Evolutionary conservation across 2,888 invertebrate genomes (phyloP).

Genomic region (Zaprionus bogoriensis): DNA sequence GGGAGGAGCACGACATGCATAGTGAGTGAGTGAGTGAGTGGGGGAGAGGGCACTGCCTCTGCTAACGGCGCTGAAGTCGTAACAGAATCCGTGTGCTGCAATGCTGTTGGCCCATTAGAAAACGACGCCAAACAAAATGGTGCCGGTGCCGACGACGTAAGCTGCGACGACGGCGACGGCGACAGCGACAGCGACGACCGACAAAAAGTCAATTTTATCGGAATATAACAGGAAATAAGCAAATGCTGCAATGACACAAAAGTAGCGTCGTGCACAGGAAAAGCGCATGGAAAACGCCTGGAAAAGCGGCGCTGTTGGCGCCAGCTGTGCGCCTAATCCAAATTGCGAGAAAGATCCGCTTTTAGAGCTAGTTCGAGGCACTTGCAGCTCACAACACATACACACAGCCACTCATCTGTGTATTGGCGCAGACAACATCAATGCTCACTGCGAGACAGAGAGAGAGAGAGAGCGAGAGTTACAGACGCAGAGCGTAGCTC

Average conservation of each 20-base stretch:
- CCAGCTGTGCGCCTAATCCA: slow-evolving; percentile 74
- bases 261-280: slow-evolving; percentile 32
- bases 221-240: slow-evolving; percentile 77
- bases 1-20: background rate
- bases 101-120: slow-evolving; percentile 74
- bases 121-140: slow-evolving; percentile 77
- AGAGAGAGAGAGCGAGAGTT: slow-evolving; percentile 9
- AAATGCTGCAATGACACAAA: slow-evolving; percentile 19
- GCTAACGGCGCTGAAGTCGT: slow-evolving; percentile 17
- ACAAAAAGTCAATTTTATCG: slow-evolving; percentile 80
- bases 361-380: slow-evolving; percentile 75
- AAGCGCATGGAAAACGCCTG: slow-evolving; percentile 38
- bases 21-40: background rate
- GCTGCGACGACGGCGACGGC: slow-evolving; percentile 13
- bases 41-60: slow-evolving; percentile 10
- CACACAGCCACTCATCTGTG: background rate
- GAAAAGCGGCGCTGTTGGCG: slow-evolving; percentile 43
- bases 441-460: slow-evolving; percentile 1
- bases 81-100: slow-evolving; percentile 60
- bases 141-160: slow-evolving; percentile 46
- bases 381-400: slow-evolving; percentile 27
- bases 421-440: slow-evolving; percentile 5
- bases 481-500: slow-evolving; percentile 29
- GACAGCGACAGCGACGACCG: slow-evolving; percentile 46
- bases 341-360: slow-evolving; percentile 82